Conservation (phyloP, 2,797 vertebrate species). For the Malurus splendens region DNA sequence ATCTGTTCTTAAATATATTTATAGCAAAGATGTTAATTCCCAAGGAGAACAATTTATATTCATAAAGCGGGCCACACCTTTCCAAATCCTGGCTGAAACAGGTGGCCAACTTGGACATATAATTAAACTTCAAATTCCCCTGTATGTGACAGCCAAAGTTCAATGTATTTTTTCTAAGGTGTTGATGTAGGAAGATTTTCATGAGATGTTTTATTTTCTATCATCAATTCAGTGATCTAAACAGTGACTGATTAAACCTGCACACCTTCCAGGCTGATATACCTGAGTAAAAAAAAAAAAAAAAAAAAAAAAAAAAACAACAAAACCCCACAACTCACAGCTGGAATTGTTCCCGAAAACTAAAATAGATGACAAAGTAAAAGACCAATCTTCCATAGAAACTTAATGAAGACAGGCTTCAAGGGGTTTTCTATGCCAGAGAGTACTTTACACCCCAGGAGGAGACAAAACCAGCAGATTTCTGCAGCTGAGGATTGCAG, state of each 20-base stretch:
- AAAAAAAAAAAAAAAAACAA: neutral
- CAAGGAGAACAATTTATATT: neutral
- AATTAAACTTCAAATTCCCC: conserved; percentile 39
- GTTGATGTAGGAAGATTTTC: conserved; percentile 9
- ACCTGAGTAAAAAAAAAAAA: neutral
- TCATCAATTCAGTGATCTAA: conserved; percentile 36
- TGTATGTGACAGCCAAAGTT: conserved; percentile 35
- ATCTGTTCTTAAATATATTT: neutral
- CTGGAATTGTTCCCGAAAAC: conserved; percentile 54
- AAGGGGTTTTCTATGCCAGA: conserved; percentile 40
- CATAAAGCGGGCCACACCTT: conserved; percentile 5
- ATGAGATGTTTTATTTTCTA: neutral
- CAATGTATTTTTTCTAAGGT: conserved; percentile 9
- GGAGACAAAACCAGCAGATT: conserved; percentile 37
- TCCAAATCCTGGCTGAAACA: conserved; percentile 1
- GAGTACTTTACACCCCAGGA: conserved; percentile 48
- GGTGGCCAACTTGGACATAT: neutral
- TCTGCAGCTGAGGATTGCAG: conserved; percentile 42
- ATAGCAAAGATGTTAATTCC: neutral
- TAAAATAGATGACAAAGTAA: conserved; percentile 54
- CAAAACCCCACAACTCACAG: neutral
- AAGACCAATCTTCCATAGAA: conserved; percentile 42
- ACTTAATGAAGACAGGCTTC: conserved; percentile 64
- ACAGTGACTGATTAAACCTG: conserved; percentile 44
- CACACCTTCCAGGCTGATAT: conserved; percentile 36